Evolutionary conservation across 2,113 vertebrate genomes (phyloP).

Genomic region (Cololabis saira): DNA sequence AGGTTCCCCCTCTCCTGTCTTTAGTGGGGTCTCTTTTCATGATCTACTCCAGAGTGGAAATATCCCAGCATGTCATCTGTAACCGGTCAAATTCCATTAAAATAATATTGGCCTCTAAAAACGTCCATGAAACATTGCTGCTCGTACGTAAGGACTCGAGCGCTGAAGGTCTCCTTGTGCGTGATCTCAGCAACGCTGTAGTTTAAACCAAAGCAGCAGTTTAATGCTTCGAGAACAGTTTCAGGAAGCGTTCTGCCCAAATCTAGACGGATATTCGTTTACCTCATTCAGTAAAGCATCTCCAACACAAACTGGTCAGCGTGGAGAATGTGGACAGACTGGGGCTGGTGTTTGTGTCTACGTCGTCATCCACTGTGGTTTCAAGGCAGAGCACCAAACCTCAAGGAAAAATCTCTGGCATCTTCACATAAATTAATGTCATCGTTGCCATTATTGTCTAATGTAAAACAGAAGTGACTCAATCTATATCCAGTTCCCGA

Average conservation of each 20-base stretch:
- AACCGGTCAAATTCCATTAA: no score
- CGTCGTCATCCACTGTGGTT: slow-evolving; percentile 49
- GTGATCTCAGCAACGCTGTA: no score
- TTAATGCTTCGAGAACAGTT: no score
- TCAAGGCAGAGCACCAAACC: slow-evolving; percentile 46
- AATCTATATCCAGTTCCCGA: slow-evolving; percentile 14
- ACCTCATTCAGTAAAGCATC: not conserved
- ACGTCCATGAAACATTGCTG: no score
- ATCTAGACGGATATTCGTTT: slow-evolving; percentile 13
- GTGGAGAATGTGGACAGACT: slow-evolving; percentile 34
- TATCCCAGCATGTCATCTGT: no score
- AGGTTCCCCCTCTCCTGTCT: no score
- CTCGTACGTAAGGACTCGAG: no score
- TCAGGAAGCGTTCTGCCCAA: slow-evolving; percentile 3
- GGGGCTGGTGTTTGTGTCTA: slow-evolving; percentile 19
- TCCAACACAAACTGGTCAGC: slow-evolving; percentile 30
- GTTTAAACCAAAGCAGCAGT: no score
- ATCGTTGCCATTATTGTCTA: slow-evolving; percentile 41
- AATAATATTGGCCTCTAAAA: no score
- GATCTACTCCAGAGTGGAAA: no score
- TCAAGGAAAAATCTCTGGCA: slow-evolving; percentile 61
- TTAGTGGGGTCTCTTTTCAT: no score
- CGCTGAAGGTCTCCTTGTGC: no score
- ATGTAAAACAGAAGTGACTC: slow-evolving; percentile 32
- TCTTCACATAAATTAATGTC: slow-evolving; percentile 58